These are phyloP conservation scores for Tamandua tetradactyla DNA, from an alignment of 2,797 vertebrate species.

Conservation along the genomic window DNA sequence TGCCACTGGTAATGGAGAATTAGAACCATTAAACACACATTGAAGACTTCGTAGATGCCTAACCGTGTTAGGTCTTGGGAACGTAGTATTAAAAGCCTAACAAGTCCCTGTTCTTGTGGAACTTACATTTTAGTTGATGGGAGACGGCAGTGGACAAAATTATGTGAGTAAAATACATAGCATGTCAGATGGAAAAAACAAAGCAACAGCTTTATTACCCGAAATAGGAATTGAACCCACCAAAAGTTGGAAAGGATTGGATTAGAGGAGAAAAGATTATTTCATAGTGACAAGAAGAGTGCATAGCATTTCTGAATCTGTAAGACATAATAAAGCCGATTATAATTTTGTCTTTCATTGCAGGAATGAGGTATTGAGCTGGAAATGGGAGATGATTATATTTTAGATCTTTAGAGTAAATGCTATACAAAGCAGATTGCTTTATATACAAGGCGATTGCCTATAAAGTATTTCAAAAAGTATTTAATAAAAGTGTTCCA, in stretches of 20 bases:
- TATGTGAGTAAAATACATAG: not conserved
- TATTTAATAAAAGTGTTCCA: not conserved
- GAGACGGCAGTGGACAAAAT: not conserved
- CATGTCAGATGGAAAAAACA: too few species aligned
- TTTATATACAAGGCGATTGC: not conserved
- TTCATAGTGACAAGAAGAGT: not conserved
- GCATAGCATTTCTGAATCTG: not conserved
- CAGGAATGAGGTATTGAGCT: conserved; percentile 95
- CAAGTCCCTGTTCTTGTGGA: rapidly evolving
- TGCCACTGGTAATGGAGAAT: not conserved
- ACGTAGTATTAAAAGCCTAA: not conserved
- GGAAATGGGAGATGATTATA: conserved; percentile 96
- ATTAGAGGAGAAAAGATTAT: not conserved
- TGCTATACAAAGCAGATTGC: not conserved
- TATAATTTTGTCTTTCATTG: conserved; percentile 60
- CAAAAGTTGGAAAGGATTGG: not conserved
- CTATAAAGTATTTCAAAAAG: not conserved
- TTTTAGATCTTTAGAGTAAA: conserved; percentile 97
- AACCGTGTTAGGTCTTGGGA: not conserved
- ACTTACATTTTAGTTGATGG: not conserved
- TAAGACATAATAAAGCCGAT: not conserved
- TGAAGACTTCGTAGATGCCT: not conserved
- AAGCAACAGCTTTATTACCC: not conserved
- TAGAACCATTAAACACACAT: not conserved
- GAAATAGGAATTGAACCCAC: not conserved